Conservation (phyloP, 2,113 vertebrate species). For the Fregetta grallaria region DNA sequence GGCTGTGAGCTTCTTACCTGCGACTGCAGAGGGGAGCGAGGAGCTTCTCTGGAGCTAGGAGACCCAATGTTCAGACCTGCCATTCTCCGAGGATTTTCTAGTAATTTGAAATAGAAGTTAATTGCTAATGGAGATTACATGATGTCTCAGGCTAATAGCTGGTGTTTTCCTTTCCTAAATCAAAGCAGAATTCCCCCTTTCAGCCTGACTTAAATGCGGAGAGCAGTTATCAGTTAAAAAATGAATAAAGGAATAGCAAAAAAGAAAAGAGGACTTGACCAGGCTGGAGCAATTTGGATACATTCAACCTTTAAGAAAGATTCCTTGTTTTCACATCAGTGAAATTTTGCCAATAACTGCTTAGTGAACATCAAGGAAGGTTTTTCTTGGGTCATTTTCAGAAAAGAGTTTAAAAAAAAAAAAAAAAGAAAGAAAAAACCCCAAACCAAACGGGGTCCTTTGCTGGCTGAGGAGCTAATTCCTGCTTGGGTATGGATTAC, state of each 20-base stretch:
- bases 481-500: background rate
- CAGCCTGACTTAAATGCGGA: background rate
- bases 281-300: background rate
- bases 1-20: background rate
- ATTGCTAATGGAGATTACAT: background rate
- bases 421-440: background rate
- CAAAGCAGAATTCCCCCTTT: background rate
- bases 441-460: background rate
- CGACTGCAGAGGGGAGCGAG: fast-evolving
- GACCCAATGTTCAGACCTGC: background rate
- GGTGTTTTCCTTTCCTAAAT: background rate
- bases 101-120: background rate
- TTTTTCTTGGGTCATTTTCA: constrained; percentile 48
- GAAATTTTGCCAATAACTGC: constrained; percentile 2
- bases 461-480: background rate
- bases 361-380: background rate
- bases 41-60: background rate
- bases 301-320: constrained; percentile 6
- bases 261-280: background rate
- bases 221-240: background rate
- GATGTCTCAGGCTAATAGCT: background rate
- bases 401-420: background rate
- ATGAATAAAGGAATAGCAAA: background rate
- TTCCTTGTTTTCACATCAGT: constrained; percentile 15
- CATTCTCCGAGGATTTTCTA: background rate